phyloP scores from a whole-genome alignment of 2,113 vertebrate species.

The Calidris pygmaea region DNA sequence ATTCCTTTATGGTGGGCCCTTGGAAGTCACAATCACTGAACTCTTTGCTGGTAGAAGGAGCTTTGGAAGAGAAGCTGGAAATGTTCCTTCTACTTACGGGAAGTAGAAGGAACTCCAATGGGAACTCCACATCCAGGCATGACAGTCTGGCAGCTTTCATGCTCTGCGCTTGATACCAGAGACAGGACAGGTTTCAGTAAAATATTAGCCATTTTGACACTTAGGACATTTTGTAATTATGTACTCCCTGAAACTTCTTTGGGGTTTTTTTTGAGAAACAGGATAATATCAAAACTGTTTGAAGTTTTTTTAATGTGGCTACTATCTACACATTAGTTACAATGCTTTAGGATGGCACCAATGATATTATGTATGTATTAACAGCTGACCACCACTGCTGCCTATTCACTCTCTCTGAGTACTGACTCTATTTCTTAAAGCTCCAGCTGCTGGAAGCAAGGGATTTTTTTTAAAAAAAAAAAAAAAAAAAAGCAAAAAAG shows the following conservation, averaged over 20 bases:
- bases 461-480: conserved; percentile 16
- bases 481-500: not conserved
- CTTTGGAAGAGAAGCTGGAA: not conserved
- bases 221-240: not conserved
- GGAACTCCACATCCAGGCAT: not conserved
- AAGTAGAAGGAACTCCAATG: not conserved
- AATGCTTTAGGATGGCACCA: not conserved
- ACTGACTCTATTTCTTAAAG: not conserved
- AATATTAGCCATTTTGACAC: not conserved
- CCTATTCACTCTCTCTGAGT: not conserved
- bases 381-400: not conserved
- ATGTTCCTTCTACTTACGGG: not conserved
- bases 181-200: not conserved
- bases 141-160: not conserved
- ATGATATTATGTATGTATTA: fast-evolving
- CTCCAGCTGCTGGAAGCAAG: not conserved
- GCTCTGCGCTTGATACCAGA: not conserved
- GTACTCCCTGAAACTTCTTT: not conserved
- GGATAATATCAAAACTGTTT: not conserved
- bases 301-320: not conserved
- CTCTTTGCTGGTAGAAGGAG: not conserved
- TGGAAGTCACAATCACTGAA: not conserved
- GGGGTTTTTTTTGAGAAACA: not conserved
- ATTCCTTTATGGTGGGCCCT: not conserved
- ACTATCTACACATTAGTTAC: not conserved